Percentiles rank a stretch among this genome's conserved stretches.
phyloP scores from a whole-genome alignment of 2,113 vertebrate genomes.

The Oriolus oriolus region DNA sequence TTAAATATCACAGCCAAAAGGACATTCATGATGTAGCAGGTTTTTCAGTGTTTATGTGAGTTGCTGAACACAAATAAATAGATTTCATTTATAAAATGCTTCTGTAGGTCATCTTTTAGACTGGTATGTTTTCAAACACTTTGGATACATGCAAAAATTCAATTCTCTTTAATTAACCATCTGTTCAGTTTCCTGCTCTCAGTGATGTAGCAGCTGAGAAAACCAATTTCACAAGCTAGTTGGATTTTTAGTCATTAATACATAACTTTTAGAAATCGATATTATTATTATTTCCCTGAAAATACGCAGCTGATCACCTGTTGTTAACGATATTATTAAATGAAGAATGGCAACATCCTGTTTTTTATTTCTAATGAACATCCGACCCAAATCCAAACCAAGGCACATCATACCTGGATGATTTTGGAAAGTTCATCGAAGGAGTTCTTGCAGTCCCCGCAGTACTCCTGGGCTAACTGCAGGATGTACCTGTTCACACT shows the following conservation, averaged over 20 bases:
- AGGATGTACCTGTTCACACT: conserved; percentile 98
- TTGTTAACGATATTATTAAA: neutral
- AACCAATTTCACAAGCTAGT: neutral
- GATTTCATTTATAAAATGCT: neutral
- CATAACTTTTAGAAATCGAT: neutral
- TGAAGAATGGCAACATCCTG: neutral
- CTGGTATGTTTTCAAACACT: neutral
- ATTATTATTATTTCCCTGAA: neutral
- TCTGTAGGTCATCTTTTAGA: neutral
- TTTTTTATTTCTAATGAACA: neutral
- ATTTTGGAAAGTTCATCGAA: conserved; percentile 99
- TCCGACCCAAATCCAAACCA: neutral
- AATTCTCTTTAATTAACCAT: neutral
- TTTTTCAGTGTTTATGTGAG: neutral
- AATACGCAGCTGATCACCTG: neutral
- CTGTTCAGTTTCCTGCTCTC: neutral
- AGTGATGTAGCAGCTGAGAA: neutral
- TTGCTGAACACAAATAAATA: neutral
- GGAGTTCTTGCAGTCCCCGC: conserved; percentile 96
- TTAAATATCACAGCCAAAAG: neutral
- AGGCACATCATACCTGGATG: conserved; percentile 82
- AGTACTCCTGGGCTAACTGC: conserved; percentile 96
- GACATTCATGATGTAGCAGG: neutral
- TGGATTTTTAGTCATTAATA: neutral
- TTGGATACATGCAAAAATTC: neutral